phyloP scores from a whole-genome alignment of 2,113 vertebrate genomes.

The Pluvialis apricaria region DNA sequence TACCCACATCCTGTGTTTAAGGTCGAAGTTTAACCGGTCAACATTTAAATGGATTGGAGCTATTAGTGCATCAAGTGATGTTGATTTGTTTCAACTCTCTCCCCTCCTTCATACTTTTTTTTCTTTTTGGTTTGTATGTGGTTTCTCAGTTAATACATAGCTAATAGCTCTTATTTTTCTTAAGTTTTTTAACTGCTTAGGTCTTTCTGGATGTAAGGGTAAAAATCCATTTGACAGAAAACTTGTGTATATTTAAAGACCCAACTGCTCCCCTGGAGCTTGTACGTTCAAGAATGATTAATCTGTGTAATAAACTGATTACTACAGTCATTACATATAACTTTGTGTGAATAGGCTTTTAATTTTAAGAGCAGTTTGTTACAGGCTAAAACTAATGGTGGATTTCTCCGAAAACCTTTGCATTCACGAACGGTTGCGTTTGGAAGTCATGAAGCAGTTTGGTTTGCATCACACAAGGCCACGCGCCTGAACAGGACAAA shows the following conservation, averaged over 20 bases:
- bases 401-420: constrained; percentile 41
- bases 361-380: constrained; percentile 70
- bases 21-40: constrained; percentile 72
- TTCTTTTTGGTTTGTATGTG: constrained; percentile 83
- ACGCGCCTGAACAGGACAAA: constrained; percentile 31
- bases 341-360: constrained; percentile 81
- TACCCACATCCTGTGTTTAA: constrained; percentile 77
- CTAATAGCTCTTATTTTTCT: constrained; percentile 94
- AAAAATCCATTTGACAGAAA: constrained; percentile 92
- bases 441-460: constrained; percentile 60
- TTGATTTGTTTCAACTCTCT: constrained; percentile 75
- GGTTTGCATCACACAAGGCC: constrained; percentile 55
- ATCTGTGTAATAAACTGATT: constrained; percentile 99
- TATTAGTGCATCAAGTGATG: constrained; percentile 86
- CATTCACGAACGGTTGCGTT: constrained; percentile 28
- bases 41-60: constrained; percentile 76
- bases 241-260: constrained; percentile 99
- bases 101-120: constrained; percentile 67
- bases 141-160: constrained; percentile 94
- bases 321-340: constrained; percentile 88
- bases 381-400: constrained; percentile 65
- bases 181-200: constrained; percentile 90
- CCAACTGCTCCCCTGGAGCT: constrained; percentile 96
- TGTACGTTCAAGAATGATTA: constrained; percentile 97
- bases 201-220: constrained; percentile 94